Evolutionary conservation across 2,797 vertebrate species (phyloP).

Genomic region (Sebastolobus alascanus): DNA sequence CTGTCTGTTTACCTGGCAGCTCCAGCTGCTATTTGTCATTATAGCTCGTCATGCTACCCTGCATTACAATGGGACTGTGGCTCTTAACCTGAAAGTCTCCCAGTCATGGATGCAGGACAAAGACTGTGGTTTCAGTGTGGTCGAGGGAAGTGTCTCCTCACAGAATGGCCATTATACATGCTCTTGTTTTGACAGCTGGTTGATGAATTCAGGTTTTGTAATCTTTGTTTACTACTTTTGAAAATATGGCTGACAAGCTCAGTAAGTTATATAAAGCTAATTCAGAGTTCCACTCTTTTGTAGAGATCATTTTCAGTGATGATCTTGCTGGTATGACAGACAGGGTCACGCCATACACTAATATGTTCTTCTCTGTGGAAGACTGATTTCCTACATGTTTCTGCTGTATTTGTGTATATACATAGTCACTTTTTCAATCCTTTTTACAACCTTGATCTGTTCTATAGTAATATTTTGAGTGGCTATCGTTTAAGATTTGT

Average conservation of each 20-base stretch:
- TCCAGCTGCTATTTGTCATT: constrained; percentile 47
- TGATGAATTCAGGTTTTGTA: neutral
- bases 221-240: neutral
- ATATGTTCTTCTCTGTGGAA: too few relatives aligned
- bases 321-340: too few relatives aligned
- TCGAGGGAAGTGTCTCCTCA: neutral
- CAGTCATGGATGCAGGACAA: constrained; percentile 48
- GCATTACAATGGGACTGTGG: constrained; percentile 26
- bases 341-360: too few relatives aligned
- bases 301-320: too few relatives aligned
- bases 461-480: too few relatives aligned
- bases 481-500: too few relatives aligned
- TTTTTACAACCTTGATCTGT: too few relatives aligned
- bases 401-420: too few relatives aligned
- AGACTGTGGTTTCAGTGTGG: constrained; percentile 10
- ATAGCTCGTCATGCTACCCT: neutral
- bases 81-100: neutral
- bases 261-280: constrained; percentile 2
- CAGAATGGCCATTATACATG: constrained; percentile 8
- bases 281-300: neutral
- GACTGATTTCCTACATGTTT: too few relatives aligned
- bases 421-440: too few relatives aligned
- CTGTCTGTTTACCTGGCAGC: constrained; percentile 27
- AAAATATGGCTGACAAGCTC: neutral
- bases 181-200: constrained; percentile 56